Percentiles rank a stretch among this genome's conserved stretches.
Evolutionary conservation across 2,797 vertebrate species (phyloP).

Genomic region (Crotalus adamanteus): DNA sequence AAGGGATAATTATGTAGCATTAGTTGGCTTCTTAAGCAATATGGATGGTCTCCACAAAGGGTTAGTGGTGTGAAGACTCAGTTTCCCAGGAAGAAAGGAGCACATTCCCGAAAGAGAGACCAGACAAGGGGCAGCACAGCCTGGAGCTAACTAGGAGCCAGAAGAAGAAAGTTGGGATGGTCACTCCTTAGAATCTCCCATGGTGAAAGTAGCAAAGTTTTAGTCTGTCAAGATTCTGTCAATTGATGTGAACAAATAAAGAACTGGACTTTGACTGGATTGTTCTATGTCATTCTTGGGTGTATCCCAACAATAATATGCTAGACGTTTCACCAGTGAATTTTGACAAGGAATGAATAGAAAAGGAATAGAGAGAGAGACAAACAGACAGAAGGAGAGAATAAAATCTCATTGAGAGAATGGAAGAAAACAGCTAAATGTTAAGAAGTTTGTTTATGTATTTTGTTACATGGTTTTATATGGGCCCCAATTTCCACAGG

Average conservation of each 20-base stretch:
- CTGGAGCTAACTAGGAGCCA: too few species aligned
- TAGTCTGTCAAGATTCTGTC: too few species aligned
- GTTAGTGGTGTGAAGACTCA: too few species aligned
- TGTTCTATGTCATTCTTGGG: too few species aligned
- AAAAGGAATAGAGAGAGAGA: not conserved
- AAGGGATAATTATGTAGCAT: not conserved
- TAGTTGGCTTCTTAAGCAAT: not conserved
- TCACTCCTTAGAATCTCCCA: too few species aligned
- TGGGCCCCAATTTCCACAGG: not conserved
- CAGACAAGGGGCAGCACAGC: too few species aligned
- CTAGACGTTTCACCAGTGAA: not conserved
- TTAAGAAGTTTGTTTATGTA: not conserved
- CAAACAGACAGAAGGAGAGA: not conserved
- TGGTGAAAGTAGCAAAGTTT: too few species aligned
- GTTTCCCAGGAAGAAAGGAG: too few species aligned
- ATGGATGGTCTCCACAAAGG: not conserved
- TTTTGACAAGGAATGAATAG: not conserved
- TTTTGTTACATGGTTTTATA: not conserved
- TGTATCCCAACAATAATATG: not conserved
- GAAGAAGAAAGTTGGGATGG: too few species aligned
- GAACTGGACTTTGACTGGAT: too few species aligned
- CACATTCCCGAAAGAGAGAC: too few species aligned
- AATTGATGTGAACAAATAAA: too few species aligned
- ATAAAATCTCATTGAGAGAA: not conserved
- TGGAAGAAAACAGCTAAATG: not conserved